A percentile compares a stretch with the other conserved stretches of the same genome.
These are phyloP conservation scores for Notechis scutatus DNA, from an alignment of 2,113 vertebrate genomes.

Conservation along the genomic window DNA sequence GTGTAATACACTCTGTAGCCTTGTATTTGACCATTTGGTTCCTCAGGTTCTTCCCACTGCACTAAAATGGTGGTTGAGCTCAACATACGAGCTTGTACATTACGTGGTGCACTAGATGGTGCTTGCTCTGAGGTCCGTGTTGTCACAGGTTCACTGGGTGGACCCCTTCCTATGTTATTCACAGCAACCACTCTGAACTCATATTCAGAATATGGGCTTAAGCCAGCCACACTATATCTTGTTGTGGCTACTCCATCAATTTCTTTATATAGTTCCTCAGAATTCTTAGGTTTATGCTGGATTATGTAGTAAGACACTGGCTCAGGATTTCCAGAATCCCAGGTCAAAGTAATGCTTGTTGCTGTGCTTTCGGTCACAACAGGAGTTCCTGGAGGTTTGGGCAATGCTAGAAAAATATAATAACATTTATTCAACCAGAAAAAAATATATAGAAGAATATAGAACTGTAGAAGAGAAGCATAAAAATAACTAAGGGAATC, in stretches of 20 bases:
- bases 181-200: slow-evolving; percentile 94
- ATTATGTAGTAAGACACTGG: slow-evolving; percentile 98
- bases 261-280: slow-evolving; percentile 92
- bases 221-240: slow-evolving; percentile 94
- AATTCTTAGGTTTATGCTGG: slow-evolving; percentile 91
- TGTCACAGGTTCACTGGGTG: slow-evolving; percentile 89
- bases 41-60: slow-evolving; percentile 97
- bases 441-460: background rate
- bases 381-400: slow-evolving; percentile 90
- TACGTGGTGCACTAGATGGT: slow-evolving; percentile 91
- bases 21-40: slow-evolving; percentile 96
- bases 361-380: slow-evolving; percentile 95
- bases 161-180: slow-evolving; percentile 96
- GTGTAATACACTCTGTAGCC: slow-evolving; percentile 97
- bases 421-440: slow-evolving; percentile 30
- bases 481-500: background rate
- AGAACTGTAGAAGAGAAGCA: background rate
- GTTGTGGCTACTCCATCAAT: slow-evolving; percentile 97
- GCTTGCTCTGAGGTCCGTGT: slow-evolving; percentile 96
- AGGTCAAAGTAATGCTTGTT: slow-evolving; percentile 96
- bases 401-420: slow-evolving; percentile 79
- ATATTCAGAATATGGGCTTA: slow-evolving; percentile 97
- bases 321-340: slow-evolving; percentile 98
- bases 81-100: slow-evolving; percentile 93
- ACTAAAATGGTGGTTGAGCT: slow-evolving; percentile 95